Conservation (phyloP, 2,888 invertebrate species). For the Lysandra bellargus region DNA sequence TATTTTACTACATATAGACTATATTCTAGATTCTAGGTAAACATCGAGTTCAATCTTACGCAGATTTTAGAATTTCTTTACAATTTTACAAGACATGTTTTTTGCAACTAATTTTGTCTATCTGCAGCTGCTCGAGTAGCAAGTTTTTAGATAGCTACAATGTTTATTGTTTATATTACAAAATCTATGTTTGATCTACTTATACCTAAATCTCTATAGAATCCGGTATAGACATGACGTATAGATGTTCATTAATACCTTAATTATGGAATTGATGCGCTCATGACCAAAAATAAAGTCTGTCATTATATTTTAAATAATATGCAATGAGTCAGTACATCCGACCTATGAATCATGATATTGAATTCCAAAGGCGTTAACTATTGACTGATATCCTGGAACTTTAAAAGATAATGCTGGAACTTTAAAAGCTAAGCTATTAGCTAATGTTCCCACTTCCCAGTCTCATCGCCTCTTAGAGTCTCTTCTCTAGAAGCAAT, state of each 20-base stretch:
- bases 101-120: too few relatives aligned
- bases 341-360: not conserved
- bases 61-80: too few relatives aligned
- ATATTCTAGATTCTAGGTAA: too few relatives aligned
- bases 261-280: not conserved
- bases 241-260: not conserved
- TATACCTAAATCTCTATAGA: not conserved
- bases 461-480: too few relatives aligned
- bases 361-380: not conserved
- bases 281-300: not conserved
- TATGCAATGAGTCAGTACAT: constrained; percentile 11
- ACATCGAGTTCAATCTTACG: too few relatives aligned
- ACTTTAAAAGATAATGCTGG: too few relatives aligned
- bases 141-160: not conserved
- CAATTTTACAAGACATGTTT: too few relatives aligned
- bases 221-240: not conserved
- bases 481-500: not conserved
- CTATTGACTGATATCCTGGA: not conserved
- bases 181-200: not conserved
- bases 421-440: too few relatives aligned
- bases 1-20: too few relatives aligned
- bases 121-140: not conserved
- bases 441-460: too few relatives aligned
- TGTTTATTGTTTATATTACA: too few relatives aligned
- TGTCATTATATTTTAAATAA: not conserved